A percentile compares a stretch with the other conserved stretches of the same genome.
Evolutionary conservation across 2,113 vertebrate genomes (phyloP).

Genomic region (Eulemur rufifrons): DNA sequence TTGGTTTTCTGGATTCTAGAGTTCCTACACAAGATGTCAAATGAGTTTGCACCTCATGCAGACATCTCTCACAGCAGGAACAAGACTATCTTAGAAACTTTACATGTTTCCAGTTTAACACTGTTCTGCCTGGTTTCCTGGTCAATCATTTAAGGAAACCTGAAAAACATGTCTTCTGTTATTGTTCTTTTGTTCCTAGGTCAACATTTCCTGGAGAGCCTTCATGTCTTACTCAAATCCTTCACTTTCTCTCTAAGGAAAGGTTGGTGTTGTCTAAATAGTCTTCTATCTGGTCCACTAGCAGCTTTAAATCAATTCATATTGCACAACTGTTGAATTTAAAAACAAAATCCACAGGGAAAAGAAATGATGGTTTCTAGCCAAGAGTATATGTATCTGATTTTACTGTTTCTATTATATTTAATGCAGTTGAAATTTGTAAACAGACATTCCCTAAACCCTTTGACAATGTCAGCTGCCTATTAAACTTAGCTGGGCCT

Average conservation of each 20-base stretch:
- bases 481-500: background rate
- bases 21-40: constrained; percentile 61
- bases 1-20: constrained; percentile 66
- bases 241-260: constrained; percentile 26
- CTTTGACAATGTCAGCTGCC: background rate
- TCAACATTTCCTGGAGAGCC: constrained; percentile 26
- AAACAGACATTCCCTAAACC: background rate
- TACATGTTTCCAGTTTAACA: constrained; percentile 13
- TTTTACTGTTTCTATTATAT: background rate
- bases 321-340: background rate
- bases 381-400: background rate
- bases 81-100: background rate
- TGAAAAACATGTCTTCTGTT: constrained; percentile 33
- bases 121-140: background rate
- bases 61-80: constrained; percentile 54
- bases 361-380: background rate
- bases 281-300: background rate
- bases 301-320: constrained; percentile 49
- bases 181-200: constrained; percentile 18
- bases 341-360: background rate
- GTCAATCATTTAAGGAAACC: background rate
- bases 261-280: constrained; percentile 20
- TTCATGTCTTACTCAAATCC: background rate
- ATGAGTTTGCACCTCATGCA: constrained; percentile 44
- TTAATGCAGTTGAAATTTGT: background rate